Conservation (phyloP, 2,888 invertebrate species). For the Lydus trimaculatus region DNA sequence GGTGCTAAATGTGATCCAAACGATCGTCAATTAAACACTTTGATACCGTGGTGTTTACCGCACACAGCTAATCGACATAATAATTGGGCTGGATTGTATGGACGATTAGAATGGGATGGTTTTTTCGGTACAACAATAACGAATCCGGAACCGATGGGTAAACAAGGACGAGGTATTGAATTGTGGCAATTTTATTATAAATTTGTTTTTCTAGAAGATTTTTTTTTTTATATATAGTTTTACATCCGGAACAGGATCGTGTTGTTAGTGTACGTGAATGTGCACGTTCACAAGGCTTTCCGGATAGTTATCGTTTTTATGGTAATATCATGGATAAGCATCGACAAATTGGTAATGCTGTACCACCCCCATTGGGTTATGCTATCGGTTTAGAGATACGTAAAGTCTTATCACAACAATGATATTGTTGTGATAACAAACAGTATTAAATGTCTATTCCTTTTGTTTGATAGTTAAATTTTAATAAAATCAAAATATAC, state of each 20-base stretch:
- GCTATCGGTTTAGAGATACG: slow-evolving; percentile 79
- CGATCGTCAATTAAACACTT: slow-evolving; percentile 81
- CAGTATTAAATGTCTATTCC: too few relatives aligned
- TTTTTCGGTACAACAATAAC: slow-evolving; percentile 86
- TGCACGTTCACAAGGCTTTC: slow-evolving; percentile 87
- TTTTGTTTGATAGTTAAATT: too few relatives aligned
- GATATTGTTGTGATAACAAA: too few relatives aligned
- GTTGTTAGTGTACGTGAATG: slow-evolving; percentile 89
- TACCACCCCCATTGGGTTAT: slow-evolving; percentile 81
- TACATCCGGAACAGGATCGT: slow-evolving; percentile 81
- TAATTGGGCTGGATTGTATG: slow-evolving; percentile 88
- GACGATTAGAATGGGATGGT: slow-evolving; percentile 81
- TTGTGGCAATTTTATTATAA: slow-evolving; percentile 10
- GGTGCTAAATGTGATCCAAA: slow-evolving; percentile 71
- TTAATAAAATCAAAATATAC: too few relatives aligned
- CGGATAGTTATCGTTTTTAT: slow-evolving; percentile 76
- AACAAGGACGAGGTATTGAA: slow-evolving; percentile 73
- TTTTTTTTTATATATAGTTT: slow-evolving; percentile 60
- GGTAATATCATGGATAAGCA: slow-evolving; percentile 80
- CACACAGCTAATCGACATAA: slow-evolving; percentile 87
- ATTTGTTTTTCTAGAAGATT: background rate
- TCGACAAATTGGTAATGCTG: slow-evolving; percentile 88
- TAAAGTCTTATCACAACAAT: slow-evolving; percentile 58
- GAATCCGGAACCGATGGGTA: slow-evolving; percentile 91
- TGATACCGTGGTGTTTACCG: slow-evolving; percentile 89